A percentile compares a stretch with the other conserved stretches of the same genome.
Evolutionary conservation across 2,113 vertebrate species (phyloP).

Genomic region (Acrocephalus arundinaceus): DNA sequence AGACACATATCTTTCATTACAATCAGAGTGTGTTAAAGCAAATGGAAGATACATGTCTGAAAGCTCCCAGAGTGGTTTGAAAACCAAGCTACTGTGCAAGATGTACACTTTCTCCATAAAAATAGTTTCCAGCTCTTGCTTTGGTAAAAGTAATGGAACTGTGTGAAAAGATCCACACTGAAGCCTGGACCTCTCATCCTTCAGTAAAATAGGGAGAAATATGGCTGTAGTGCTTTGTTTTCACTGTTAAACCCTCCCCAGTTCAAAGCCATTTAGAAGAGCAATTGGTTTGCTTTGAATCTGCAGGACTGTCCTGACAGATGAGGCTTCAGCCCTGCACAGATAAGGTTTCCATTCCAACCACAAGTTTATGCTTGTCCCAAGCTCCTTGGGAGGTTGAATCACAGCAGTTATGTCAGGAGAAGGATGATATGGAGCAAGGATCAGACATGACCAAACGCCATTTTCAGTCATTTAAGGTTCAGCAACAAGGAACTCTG

Average conservation of each 20-base stretch:
- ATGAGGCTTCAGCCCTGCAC: neutral
- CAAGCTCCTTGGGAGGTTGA: accelerated
- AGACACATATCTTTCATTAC: neutral
- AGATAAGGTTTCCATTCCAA: neutral
- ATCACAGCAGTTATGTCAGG: neutral
- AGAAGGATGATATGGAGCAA: neutral
- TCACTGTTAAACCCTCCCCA: neutral
- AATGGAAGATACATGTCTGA: slow-evolving; percentile 18
- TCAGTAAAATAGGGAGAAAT: neutral
- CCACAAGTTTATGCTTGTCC: neutral
- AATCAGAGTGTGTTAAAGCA: neutral
- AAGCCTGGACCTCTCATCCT: neutral
- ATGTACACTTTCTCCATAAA: neutral
- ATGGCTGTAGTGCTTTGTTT: neutral
- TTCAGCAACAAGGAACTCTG: neutral
- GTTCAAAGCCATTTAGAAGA: neutral
- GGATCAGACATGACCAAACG: neutral
- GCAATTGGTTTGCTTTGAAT: neutral
- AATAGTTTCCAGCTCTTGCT: neutral
- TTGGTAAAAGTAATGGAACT: neutral
- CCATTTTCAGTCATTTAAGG: neutral
- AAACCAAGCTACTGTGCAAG: neutral
- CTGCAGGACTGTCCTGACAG: neutral
- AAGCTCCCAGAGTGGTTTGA: slow-evolving; percentile 33
- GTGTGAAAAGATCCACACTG: neutral